A percentile compares a stretch with the other conserved stretches of the same genome.
These are phyloP conservation scores for Tetanocera ferruginea DNA, from an alignment of 2,888 invertebrate species.

Conservation along the genomic window DNA sequence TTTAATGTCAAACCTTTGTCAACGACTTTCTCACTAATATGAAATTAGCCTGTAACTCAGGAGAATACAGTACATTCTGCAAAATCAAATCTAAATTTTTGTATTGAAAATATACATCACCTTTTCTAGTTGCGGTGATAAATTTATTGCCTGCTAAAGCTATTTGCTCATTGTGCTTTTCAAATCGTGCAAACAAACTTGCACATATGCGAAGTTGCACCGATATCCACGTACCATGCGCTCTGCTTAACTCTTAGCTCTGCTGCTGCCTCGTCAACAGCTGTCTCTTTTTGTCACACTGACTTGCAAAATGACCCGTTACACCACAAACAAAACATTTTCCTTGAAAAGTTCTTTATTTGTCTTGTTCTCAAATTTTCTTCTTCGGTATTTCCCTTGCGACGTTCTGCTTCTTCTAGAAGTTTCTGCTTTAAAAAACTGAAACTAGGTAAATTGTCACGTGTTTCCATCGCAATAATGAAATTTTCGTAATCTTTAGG, in stretches of 20 bases:
- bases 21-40: slow-evolving; percentile 44
- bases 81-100: slow-evolving; percentile 42
- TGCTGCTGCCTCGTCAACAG: slow-evolving; percentile 40
- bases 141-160: slow-evolving; percentile 44
- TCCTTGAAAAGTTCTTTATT: no score
- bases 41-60: no score
- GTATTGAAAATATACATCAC: slow-evolving; percentile 42
- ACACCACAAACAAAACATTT: slow-evolving; percentile 37
- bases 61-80: no score
- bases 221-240: slow-evolving; percentile 44
- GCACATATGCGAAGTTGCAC: slow-evolving; percentile 43
- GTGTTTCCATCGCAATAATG: slow-evolving; percentile 39
- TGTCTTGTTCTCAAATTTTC: no score
- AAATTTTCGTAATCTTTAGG: slow-evolving; percentile 38
- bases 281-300: slow-evolving; percentile 35
- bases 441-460: slow-evolving; percentile 35
- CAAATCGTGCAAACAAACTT: slow-evolving; percentile 38
- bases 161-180: slow-evolving; percentile 43
- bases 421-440: slow-evolving; percentile 35
- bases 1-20: slow-evolving; percentile 45
- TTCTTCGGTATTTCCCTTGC: slow-evolving; percentile 32
- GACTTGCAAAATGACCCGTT: slow-evolving; percentile 30
- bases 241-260: slow-evolving; percentile 13
- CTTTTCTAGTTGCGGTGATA: slow-evolving; percentile 44
- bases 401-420: slow-evolving; percentile 33